Evolutionary conservation across 2,888 invertebrate genomes (phyloP), one percentile per base, ranked within the genome.

Genomic region (Aphodius sticticus): DNA sequence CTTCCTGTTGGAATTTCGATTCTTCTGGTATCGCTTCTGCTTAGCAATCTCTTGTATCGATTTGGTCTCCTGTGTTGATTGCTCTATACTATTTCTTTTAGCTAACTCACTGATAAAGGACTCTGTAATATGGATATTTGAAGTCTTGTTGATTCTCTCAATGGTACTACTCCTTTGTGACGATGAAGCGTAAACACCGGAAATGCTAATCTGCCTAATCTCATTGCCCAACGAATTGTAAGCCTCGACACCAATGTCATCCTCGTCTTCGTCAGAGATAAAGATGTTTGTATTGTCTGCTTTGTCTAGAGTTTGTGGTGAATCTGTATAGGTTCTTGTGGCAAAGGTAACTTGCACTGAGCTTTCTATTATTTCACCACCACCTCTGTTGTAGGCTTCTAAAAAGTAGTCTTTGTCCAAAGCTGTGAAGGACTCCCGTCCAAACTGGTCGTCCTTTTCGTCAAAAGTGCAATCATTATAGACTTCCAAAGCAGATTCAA

Each of bases 301-400:
- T 70, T 70, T 15, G 7, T 53, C 53, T 9, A 12, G 1, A 53
- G 12, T 9, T 7, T 53, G 53, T 3, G 7, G 2, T 9, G 7
- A 9, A 53, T 53, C 53, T 3, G 53, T 53, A 53, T 53, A 2
- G 6, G 53, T 53, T 53, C 53, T 53, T 53, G 53, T 53, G 69
- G 76, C 26, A 14, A 71, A 77, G 77, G 81, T 78, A 85, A 86
- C 77, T 79, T 84, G 82, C n/a, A 85, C 81, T 38, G 81, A 82
- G 9, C 84, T 84, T 77, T 85, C 81, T 6, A 87, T 81, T 16
- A 87, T 81, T 83, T 87, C 88, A 35, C 83, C 82, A 12, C 85
- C 86, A 14, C 84, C 83, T 37, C 83, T 83, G 72, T 88, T 88
- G 78, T 85, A 87, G 14, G 87, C 84, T 84, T 88, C 88, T 5